Evolutionary conservation across 1,140 invertebrate species (phyloP).

Genomic region (Hirudo medicinalis): DNA sequence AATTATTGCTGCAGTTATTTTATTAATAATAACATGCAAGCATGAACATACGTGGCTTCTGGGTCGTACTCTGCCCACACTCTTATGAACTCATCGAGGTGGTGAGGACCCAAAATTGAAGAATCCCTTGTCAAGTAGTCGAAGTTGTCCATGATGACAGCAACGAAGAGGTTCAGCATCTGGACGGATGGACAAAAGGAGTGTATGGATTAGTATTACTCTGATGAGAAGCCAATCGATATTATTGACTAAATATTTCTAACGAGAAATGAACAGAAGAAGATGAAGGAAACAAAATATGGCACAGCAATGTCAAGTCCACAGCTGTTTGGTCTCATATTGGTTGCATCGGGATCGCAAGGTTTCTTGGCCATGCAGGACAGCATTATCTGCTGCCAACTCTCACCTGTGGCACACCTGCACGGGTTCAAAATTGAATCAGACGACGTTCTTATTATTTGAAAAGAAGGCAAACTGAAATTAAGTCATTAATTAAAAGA

Average conservation of each 20-base stretch:
- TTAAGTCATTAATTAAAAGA: too few species aligned
- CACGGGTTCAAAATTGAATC: slow-evolving; percentile 24
- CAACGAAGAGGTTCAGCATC: slow-evolving; percentile 99
- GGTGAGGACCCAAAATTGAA: slow-evolving; percentile 96
- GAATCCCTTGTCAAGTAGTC: slow-evolving; percentile 95
- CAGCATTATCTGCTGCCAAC: slow-evolving; percentile 98
- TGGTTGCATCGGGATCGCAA: slow-evolving; percentile 41
- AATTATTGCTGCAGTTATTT: too few species aligned
- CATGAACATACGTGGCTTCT: slow-evolving; percentile 72
- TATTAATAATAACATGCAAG: not conserved
- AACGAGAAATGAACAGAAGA: slow-evolving; percentile 98
- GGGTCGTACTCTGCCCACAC: slow-evolving; percentile 99
- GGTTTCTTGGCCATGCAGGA: slow-evolving; percentile 33
- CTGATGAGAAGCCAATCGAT: not conserved
- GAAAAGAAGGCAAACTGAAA: too few species aligned
- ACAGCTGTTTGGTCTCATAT: slow-evolving; percentile 35
- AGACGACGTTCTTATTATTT: not conserved
- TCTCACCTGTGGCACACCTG: slow-evolving; percentile 97
- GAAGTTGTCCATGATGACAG: slow-evolving; percentile 99
- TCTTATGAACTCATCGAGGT: slow-evolving; percentile 95
- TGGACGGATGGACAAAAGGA: slow-evolving; percentile 31
- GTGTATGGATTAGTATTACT: not conserved
- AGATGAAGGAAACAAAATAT: slow-evolving; percentile 99
- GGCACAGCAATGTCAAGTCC: slow-evolving; percentile 88
- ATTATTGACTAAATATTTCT: slow-evolving; percentile 31